Conservation (phyloP, 2,113 vertebrate species). For the Burhinus oedicnemus region DNA sequence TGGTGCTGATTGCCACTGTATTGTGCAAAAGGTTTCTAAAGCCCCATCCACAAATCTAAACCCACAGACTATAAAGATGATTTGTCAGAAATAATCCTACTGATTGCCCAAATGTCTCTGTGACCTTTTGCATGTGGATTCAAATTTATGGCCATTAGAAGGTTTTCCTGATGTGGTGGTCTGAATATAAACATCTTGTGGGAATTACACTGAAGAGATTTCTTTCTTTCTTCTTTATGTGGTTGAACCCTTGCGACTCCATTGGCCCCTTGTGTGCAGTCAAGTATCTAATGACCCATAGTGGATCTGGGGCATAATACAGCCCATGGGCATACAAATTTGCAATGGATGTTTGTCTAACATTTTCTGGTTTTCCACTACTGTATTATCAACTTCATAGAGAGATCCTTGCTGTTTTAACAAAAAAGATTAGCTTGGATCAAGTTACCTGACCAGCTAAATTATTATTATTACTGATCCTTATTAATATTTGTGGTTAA, state of each 20-base stretch:
- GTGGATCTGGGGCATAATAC: background rate
- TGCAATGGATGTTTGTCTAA: background rate
- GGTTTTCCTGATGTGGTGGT: background rate
- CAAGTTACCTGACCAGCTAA: background rate
- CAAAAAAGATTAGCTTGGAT: background rate
- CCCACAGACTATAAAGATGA: background rate
- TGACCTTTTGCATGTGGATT: background rate
- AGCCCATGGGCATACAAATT: background rate
- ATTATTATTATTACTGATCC: background rate
- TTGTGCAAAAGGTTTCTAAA: background rate
- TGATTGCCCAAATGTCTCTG: background rate
- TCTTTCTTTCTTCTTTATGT: background rate
- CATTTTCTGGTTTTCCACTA: background rate
- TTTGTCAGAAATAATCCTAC: background rate
- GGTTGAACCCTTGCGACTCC: background rate
- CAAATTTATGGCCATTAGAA: background rate
- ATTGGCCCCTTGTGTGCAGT: background rate
- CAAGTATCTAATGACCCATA: background rate
- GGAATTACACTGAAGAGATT: background rate
- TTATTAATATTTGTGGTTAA: background rate
- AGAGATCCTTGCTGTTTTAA: background rate
- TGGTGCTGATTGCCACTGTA: conserved; percentile 23
- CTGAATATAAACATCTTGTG: background rate
- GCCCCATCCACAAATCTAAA: background rate
- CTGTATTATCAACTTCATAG: background rate